Evolutionary conservation across 2,113 vertebrate genomes (phyloP).

Genomic region (Carassius carassius): DNA sequence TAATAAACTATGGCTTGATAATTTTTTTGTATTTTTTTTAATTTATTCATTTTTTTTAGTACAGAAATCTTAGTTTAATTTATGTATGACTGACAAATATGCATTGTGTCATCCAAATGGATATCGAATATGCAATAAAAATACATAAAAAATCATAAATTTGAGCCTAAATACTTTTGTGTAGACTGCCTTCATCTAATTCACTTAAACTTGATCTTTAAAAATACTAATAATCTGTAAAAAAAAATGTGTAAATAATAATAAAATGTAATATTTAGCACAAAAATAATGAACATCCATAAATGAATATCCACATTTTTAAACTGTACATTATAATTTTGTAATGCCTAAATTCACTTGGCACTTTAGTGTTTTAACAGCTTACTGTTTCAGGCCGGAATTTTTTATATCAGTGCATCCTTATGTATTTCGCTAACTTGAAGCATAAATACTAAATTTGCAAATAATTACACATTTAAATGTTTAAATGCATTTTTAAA

Average conservation of each 20-base stretch:
- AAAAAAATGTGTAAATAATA: not conserved
- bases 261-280: not conserved
- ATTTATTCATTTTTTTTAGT: too few relatives aligned
- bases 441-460: too few relatives aligned
- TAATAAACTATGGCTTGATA: too few relatives aligned
- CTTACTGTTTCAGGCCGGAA: not conserved
- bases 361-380: too few relatives aligned
- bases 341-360: not conserved
- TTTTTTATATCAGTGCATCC: too few relatives aligned
- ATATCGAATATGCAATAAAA: not conserved
- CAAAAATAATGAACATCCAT: not conserved
- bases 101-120: not conserved
- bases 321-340: not conserved
- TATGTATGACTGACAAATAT: not conserved
- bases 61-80: not conserved
- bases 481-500: too few relatives aligned
- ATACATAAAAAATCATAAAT: not conserved
- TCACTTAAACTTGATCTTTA: not conserved
- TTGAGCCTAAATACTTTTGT: not conserved
- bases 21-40: too few relatives aligned
- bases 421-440: too few relatives aligned
- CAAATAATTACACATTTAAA: too few relatives aligned
- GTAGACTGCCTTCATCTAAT: not conserved
- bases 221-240: not conserved
- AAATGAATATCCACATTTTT: not conserved